Evolutionary conservation across 2,888 invertebrate species (phyloP), one percentile per base, ranked within the genome.

Genomic region (Merodon equestris): DNA sequence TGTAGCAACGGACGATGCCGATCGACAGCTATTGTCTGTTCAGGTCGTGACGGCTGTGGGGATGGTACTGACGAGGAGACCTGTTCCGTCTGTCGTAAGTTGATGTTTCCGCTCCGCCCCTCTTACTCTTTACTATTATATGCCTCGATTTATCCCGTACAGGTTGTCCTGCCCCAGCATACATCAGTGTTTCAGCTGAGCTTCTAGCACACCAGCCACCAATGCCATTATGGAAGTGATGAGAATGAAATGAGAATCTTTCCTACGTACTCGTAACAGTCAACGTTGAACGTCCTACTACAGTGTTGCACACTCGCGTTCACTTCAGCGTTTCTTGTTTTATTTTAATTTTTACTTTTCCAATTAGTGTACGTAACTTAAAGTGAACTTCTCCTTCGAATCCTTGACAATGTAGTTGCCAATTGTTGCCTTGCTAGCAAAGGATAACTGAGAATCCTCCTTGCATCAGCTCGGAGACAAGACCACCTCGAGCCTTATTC

Each of bases 31-130:
- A 95, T 97, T 76, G 93, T 95, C 1, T 97, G 97, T 88, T 96
- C 96, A 12, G 97, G 97, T 19, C 91, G 94, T 44, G 96, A 97
- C 87, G 97, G 97, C 15, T 97, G 97, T 85, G 97, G 97, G 7
- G 97, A 97, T 90, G 95, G 94, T 83, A 95, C 94, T 47, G 97
- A 97, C 86, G 97, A 97, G 89, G 92, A 92, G 79, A 92, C 93
- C 79, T 97, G 97, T 89, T 91, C 92, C 81, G 94, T 96, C 82
- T 97, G 97, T 90, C 93, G 97, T 97, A 89, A 94, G 96, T 94
- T 27, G 27, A 27, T 27, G 27, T 4, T 27, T 27, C 27, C 27
- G 27, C 7, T 27, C 47, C 34, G 50, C 4, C 13, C 14, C 48
- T 51, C 53, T 14, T 64, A 51, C 27, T 53, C 40, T 18, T 7